A percentile compares a stretch with the other conserved stretches of the same genome.
phyloP scores from a whole-genome alignment of 2,113 vertebrate genomes.

The Procapra przewalskii region DNA sequence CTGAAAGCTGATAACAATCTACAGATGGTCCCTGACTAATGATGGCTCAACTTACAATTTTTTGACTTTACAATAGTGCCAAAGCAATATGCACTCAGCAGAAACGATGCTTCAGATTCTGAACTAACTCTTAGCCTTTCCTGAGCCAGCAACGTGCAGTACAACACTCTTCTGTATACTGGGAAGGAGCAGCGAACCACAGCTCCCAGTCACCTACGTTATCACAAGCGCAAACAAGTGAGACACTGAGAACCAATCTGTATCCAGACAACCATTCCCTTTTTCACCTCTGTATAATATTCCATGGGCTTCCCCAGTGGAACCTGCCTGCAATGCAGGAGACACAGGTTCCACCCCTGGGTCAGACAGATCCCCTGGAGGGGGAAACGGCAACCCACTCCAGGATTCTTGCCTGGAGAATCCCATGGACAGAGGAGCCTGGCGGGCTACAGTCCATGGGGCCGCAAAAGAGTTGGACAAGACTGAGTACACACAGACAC shows the following conservation, averaged over 20 bases:
- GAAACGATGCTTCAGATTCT: background rate
- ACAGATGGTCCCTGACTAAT: background rate
- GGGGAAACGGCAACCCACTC: background rate
- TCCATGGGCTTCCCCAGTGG: background rate
- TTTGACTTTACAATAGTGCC: background rate
- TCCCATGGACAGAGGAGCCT: background rate
- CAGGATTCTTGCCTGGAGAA: background rate
- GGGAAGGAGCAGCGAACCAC: background rate
- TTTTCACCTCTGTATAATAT: background rate
- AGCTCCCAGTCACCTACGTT: background rate
- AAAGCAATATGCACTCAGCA: background rate
- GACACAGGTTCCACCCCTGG: background rate
- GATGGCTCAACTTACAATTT: background rate
- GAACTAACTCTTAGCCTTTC: background rate
- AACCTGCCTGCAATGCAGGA: background rate
- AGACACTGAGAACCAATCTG: background rate
- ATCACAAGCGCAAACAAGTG: accelerated
- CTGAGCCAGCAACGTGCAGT: background rate
- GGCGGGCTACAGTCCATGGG: accelerated
- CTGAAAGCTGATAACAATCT: background rate
- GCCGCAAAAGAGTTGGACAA: accelerated
- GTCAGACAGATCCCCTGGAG: background rate
- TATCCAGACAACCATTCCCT: background rate
- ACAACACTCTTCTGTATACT: background rate
- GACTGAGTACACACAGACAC: background rate